Evolutionary conservation across 2,797 vertebrate species (phyloP).

Genomic region (Hydrolagus colliei): DNA sequence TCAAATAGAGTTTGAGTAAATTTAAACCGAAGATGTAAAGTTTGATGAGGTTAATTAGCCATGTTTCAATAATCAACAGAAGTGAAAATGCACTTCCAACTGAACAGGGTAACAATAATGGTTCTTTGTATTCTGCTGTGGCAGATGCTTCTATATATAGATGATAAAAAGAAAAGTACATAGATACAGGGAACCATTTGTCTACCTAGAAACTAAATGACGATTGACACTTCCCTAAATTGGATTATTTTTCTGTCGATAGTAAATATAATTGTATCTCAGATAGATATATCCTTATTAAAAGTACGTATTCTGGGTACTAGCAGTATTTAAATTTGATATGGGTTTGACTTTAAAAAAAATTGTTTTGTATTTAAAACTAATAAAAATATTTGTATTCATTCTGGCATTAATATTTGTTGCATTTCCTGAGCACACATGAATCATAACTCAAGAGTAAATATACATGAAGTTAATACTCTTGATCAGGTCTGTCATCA

Average conservation of each 20-base stretch:
- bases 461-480: not conserved
- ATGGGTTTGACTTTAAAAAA: not conserved
- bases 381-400: not conserved
- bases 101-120: not conserved
- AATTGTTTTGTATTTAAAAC: not conserved
- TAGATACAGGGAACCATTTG: not conserved
- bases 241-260: not conserved
- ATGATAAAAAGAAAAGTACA: not conserved
- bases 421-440: not conserved
- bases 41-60: too few relatives aligned
- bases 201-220: not conserved
- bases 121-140: not conserved
- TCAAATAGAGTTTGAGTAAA: not conserved
- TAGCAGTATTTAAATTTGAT: not conserved
- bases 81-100: not conserved
- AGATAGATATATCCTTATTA: not conserved
- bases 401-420: not conserved
- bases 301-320: not conserved
- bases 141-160: not conserved
- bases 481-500: not conserved
- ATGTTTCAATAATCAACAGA: not conserved
- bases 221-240: not conserved
- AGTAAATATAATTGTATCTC: not conserved
- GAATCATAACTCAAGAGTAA: not conserved
- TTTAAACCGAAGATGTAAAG: not conserved